A percentile compares a stretch with the other conserved stretches of the same genome.
Conservation (phyloP, 2,113 vertebrate genomes). For the Brachyistius frenatus region DNA sequence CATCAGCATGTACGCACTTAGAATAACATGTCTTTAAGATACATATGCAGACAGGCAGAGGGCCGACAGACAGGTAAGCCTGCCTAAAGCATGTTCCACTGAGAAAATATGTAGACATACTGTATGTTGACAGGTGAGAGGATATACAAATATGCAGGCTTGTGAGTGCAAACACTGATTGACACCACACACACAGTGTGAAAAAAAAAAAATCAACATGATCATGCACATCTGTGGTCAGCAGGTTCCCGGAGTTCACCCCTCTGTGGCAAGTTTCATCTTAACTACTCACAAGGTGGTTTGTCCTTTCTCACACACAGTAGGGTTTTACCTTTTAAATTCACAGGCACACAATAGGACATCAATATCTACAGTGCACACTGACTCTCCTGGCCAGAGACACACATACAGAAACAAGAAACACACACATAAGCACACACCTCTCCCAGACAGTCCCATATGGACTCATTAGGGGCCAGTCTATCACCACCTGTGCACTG, state of each 20-base stretch:
- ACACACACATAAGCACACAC: conserved; percentile 45
- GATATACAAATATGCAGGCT: conserved; percentile 5
- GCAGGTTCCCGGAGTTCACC: conserved; percentile 41
- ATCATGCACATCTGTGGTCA: neutral
- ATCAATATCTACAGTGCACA: conserved; percentile 45
- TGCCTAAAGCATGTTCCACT: neutral
- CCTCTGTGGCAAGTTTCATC: conserved; percentile 26
- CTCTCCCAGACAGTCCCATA: conserved; percentile 79
- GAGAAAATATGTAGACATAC: neutral
- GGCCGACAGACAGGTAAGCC: conserved; percentile 5
- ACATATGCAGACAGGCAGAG: neutral
- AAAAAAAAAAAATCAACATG: neutral
- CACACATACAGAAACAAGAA: conserved; percentile 7
- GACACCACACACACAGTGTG: conserved; percentile 24
- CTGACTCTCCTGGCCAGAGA: conserved; percentile 29
- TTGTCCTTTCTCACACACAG: conserved; percentile 57
- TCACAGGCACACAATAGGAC: conserved; percentile 43
- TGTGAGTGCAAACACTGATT: conserved; percentile 21
- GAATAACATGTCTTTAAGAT: neutral
- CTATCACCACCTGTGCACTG: conserved; percentile 81
- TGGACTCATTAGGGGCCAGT: conserved; percentile 84
- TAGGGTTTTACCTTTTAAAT: conserved; percentile 41
- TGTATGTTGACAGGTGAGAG: conserved; percentile 16
- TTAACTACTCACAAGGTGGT: conserved; percentile 20
- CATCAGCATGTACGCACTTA: neutral